Conservation (phyloP, 1,140 invertebrate species). For the Caenorhabditis tropicalis region DNA sequence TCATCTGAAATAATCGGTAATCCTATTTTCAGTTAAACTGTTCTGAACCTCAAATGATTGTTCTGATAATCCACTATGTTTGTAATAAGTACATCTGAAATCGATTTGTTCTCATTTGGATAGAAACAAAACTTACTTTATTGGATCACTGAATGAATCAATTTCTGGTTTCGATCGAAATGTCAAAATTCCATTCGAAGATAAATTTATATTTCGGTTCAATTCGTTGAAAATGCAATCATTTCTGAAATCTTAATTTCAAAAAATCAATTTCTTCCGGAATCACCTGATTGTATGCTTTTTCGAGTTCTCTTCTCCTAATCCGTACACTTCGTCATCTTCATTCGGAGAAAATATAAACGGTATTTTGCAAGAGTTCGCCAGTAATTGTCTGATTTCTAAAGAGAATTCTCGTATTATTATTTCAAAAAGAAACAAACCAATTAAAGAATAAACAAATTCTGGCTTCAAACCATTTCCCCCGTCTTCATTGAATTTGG, state of each 20-base stretch:
- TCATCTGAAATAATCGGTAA: neutral
- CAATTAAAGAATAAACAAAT: neutral
- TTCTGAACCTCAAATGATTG: neutral
- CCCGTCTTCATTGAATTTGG: neutral
- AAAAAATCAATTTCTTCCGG: neutral
- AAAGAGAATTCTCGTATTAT: neutral
- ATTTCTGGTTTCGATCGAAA: neutral
- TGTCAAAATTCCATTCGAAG: neutral
- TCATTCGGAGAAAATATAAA: neutral
- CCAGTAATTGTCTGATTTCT: neutral
- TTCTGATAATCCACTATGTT: neutral
- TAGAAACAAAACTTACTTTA: neutral
- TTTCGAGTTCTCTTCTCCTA: neutral
- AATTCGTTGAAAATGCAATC: neutral
- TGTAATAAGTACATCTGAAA: slow-evolving; percentile 6
- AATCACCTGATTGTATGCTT: neutral
- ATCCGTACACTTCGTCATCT: neutral
- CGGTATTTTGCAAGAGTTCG: neutral
- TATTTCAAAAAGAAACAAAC: neutral
- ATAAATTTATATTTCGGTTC: neutral
- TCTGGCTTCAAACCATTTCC: neutral
- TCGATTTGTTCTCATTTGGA: too few relatives aligned
- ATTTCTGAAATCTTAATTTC: neutral
- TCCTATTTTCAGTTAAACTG: neutral
- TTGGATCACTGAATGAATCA: neutral